A percentile compares a stretch with the other conserved stretches of the same genome.
These are phyloP conservation scores for Drosophila monieri DNA, from an alignment of 2,888 invertebrate species.

Conservation along the genomic window DNA sequence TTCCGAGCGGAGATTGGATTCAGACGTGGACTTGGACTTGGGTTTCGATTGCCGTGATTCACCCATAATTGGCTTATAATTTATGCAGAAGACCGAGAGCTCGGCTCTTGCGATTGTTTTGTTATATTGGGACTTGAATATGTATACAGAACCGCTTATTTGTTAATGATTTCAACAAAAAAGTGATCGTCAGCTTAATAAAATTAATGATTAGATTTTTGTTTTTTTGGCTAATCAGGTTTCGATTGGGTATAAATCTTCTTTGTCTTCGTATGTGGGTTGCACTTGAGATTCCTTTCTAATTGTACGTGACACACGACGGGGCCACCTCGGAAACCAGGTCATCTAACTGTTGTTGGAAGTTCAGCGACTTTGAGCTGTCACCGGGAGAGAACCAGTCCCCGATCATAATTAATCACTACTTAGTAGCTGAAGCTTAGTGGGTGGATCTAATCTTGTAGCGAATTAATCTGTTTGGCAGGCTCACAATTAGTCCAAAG, in stretches of 20 bases:
- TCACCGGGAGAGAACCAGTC: constrained; percentile 33
- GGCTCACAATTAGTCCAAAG: constrained; percentile 19
- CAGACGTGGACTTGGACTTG: background rate
- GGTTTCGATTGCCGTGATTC: constrained; percentile 59
- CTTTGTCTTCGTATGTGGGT: constrained; percentile 32
- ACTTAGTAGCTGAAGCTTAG: background rate
- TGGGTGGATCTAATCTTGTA: constrained; percentile 46
- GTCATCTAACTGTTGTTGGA: constrained; percentile 62
- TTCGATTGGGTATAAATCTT: constrained; percentile 64
- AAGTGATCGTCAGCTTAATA: constrained; percentile 75
- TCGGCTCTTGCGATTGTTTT: constrained; percentile 57
- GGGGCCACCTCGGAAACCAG: constrained; percentile 52
- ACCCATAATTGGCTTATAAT: constrained; percentile 76
- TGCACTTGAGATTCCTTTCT: constrained; percentile 73
- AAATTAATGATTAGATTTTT: constrained; percentile 71
- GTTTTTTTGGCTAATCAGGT: constrained; percentile 66
- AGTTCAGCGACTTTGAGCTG: constrained; percentile 47
- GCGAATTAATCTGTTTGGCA: constrained; percentile 29
- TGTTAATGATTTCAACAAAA: constrained; percentile 76
- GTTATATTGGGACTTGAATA: constrained; percentile 48
- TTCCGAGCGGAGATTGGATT: constrained; percentile 58
- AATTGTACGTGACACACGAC: constrained; percentile 65
- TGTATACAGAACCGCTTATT: constrained; percentile 69
- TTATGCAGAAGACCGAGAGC: constrained; percentile 61
- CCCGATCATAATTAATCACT: constrained; percentile 18